phyloP scores from a whole-genome alignment of 2,113 vertebrate genomes.

The Chlamydotis undulata region DNA sequence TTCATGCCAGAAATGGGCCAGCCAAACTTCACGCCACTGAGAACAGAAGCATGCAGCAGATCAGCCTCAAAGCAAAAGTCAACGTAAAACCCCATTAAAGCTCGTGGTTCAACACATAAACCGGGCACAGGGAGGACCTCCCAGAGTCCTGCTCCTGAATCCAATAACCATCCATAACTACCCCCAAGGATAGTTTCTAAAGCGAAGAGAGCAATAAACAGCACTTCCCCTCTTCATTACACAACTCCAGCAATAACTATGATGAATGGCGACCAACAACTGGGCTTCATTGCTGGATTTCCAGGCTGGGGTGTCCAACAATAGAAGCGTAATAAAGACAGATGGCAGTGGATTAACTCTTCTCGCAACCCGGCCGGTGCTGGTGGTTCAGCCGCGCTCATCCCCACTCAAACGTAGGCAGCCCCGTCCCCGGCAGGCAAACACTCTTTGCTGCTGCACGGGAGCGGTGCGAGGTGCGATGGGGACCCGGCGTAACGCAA shows the following conservation, averaged over 20 bases:
- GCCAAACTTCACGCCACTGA: not conserved
- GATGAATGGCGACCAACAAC: constrained; percentile 52
- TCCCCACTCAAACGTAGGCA: not conserved
- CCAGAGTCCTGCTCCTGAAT: not conserved
- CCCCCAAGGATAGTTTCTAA: constrained; percentile 56
- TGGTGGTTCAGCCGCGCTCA: not conserved
- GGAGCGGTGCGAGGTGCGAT: fast-evolving
- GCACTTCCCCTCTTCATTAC: constrained; percentile 70
- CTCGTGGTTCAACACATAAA: not conserved
- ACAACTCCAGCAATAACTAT: constrained; percentile 66
- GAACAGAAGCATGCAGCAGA: constrained; percentile 25
- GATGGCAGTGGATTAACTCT: constrained; percentile 64
- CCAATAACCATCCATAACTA: constrained; percentile 64
- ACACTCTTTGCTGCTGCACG: not conserved
- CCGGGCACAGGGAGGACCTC: not conserved
- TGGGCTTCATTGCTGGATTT: constrained; percentile 64
- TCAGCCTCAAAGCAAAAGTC: not conserved
- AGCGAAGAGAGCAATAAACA: constrained; percentile 58
- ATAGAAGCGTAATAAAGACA: constrained; percentile 62
- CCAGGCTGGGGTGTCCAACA: constrained; percentile 62
- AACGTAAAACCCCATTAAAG: constrained; percentile 17
- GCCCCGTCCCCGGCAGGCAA: not conserved
- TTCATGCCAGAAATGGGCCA: fast-evolving
- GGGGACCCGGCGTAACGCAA: not conserved
- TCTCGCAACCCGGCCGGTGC: not conserved